These are phyloP conservation scores for Hippocampus kuda DNA, from an alignment of 2,797 vertebrate genomes.

Conservation along the genomic window DNA sequence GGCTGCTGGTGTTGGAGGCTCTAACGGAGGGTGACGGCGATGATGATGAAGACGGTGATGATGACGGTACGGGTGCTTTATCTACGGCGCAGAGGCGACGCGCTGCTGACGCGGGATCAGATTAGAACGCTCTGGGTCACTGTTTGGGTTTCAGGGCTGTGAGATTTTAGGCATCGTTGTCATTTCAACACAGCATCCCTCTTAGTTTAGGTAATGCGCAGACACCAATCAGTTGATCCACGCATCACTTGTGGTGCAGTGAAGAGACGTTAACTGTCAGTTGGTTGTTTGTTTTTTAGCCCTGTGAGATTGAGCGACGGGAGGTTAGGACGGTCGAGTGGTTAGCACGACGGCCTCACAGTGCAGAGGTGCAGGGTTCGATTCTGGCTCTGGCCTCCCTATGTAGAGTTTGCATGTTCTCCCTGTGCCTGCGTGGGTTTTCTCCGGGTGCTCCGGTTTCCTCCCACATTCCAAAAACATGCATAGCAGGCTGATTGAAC, in stretches of 20 bases:
- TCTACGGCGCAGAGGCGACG: slow-evolving; percentile 17
- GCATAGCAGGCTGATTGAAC: too few species aligned
- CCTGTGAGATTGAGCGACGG: too few species aligned
- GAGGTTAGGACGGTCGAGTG: too few species aligned
- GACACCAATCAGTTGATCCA: neutral
- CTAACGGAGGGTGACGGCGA: slow-evolving; percentile 47
- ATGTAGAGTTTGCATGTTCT: too few species aligned
- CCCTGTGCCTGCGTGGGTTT: too few species aligned
- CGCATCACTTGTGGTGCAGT: neutral
- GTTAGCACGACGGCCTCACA: too few species aligned
- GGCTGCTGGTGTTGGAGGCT: slow-evolving; percentile 39
- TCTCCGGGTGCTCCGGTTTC: too few species aligned
- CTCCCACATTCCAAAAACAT: too few species aligned
- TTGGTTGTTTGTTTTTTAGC: too few species aligned
- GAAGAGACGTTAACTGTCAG: too few species aligned
- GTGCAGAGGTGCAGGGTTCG: too few species aligned
- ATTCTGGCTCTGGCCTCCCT: too few species aligned
- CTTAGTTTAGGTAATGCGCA: slow-evolving; percentile 1
- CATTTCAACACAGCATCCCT: neutral
- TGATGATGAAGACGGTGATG: slow-evolving; percentile 49
- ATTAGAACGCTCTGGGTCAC: slow-evolving; percentile 30
- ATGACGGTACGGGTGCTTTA: slow-evolving; percentile 27
- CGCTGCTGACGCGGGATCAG: slow-evolving; percentile 35
- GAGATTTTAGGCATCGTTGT: slow-evolving; percentile 13
- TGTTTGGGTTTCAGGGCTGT: slow-evolving; percentile 36